phyloP scores from a whole-genome alignment of 2,888 invertebrate genomes.

The Yponomeuta evonymella region DNA sequence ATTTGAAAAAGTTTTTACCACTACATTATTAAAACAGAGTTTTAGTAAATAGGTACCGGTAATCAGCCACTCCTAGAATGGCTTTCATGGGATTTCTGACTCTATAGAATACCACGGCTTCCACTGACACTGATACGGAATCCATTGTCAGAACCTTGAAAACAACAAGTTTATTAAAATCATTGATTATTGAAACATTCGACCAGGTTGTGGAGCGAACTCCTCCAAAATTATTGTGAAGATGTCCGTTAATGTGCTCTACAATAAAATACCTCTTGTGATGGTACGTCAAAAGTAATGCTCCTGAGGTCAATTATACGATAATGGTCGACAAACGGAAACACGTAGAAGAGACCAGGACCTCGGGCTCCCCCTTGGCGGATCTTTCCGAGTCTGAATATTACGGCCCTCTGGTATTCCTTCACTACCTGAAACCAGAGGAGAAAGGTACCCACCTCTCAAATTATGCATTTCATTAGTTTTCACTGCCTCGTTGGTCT shows the following conservation, averaged over 20 bases:
- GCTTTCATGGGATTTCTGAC: slow-evolving; percentile 87
- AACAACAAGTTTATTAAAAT: too few species aligned
- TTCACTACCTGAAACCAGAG: slow-evolving; percentile 79
- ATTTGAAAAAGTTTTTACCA: too few species aligned
- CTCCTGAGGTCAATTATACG: slow-evolving; percentile 94
- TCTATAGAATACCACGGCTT: slow-evolving; percentile 91
- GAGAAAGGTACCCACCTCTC: background rate
- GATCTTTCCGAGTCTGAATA: slow-evolving; percentile 90
- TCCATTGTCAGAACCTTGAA: slow-evolving; percentile 89
- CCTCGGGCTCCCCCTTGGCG: slow-evolving; percentile 86
- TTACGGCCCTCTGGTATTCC: slow-evolving; percentile 92
- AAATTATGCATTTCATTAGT: too few species aligned
- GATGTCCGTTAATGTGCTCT: too few species aligned
- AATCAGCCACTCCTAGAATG: slow-evolving; percentile 84
- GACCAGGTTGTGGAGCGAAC: too few species aligned
- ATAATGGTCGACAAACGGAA: slow-evolving; percentile 96
- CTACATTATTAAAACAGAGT: too few species aligned
- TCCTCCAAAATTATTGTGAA: too few species aligned
- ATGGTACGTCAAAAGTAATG: slow-evolving; percentile 96
- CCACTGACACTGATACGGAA: slow-evolving; percentile 95
- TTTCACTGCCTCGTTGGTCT: too few species aligned
- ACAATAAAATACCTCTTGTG: slow-evolving; percentile 85
- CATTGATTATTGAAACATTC: too few species aligned
- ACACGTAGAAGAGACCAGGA: slow-evolving; percentile 93
- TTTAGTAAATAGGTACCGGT: slow-evolving; percentile 65